Evolutionary conservation across 2,797 vertebrate species (phyloP).

Genomic region (Borostomias antarcticus): DNA sequence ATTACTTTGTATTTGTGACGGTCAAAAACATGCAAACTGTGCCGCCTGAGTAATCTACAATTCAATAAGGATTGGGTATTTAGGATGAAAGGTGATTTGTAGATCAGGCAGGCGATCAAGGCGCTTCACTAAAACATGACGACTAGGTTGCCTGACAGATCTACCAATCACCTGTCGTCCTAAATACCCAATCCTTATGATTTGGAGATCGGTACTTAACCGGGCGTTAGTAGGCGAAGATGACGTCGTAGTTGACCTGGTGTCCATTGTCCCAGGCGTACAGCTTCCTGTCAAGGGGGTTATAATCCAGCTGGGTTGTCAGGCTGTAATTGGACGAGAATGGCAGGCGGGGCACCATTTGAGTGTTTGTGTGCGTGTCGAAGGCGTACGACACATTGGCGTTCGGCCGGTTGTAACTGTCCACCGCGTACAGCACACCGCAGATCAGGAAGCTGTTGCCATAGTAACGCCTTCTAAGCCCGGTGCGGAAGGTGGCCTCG

Average conservation of each 20-base stretch:
- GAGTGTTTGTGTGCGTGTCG: constrained; percentile 98
- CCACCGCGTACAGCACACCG: constrained; percentile 92
- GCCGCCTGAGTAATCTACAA: too few relatives aligned
- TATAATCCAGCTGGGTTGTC: constrained; percentile 96
- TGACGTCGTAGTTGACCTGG: constrained; percentile 93
- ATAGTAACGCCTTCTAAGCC: constrained; percentile 87
- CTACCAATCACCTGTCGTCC: too few relatives aligned
- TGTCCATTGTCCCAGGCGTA: constrained; percentile 98
- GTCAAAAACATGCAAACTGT: too few relatives aligned
- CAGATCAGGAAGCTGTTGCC: constrained; percentile 97
- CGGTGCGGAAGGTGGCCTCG: constrained; percentile 95
- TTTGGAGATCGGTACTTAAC: too few relatives aligned
- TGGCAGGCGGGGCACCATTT: constrained; percentile 91
- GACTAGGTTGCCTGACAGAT: too few relatives aligned
- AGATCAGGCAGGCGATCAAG: too few relatives aligned
- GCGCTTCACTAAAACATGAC: too few relatives aligned
- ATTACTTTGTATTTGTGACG: too few relatives aligned
- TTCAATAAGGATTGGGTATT: too few relatives aligned
- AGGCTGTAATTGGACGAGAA: constrained; percentile 93
- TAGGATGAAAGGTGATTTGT: too few relatives aligned
- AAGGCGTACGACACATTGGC: constrained; percentile 96
- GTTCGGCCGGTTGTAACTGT: constrained; percentile 87
- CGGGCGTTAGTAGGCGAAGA: constrained; percentile 82
- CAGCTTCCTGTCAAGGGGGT: constrained; percentile 92
- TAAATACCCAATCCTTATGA: too few relatives aligned